These are phyloP conservation scores for Xestia sexstrigata DNA, from an alignment of 2,888 invertebrate species.

Conservation along the genomic window DNA sequence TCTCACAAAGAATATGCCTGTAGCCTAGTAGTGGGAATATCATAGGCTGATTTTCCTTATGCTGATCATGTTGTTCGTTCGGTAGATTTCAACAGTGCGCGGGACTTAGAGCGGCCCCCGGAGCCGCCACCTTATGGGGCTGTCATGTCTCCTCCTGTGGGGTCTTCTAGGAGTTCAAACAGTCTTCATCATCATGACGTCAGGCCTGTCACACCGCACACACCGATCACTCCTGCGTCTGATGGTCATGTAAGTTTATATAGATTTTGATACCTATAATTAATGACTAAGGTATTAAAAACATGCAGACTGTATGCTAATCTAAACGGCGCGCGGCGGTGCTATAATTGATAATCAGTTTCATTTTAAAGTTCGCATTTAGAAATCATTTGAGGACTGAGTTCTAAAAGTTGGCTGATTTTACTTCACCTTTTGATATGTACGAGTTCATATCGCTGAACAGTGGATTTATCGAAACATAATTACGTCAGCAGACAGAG, in stretches of 20 bases:
- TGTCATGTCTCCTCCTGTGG: constrained; percentile 83
- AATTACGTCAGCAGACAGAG: not conserved
- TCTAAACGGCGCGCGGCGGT: not conserved
- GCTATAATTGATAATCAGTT: not conserved
- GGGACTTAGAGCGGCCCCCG: constrained; percentile 83
- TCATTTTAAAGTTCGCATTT: not conserved
- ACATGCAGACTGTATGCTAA: not conserved
- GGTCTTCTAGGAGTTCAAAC: constrained; percentile 81
- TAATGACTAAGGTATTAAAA: not conserved
- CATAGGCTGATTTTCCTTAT: not conserved
- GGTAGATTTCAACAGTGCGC: constrained; percentile 83
- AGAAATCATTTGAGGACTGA: not conserved
- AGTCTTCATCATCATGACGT: constrained; percentile 83
- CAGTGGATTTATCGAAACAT: not conserved
- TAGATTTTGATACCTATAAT: not conserved
- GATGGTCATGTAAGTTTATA: constrained; percentile 82
- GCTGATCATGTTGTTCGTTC: constrained; percentile 26
- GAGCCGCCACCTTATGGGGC: constrained; percentile 86
- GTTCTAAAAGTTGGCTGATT: not conserved
- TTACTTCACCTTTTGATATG: not conserved
- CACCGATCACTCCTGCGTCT: constrained; percentile 84
- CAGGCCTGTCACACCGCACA: constrained; percentile 82
- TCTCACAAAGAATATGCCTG: not conserved
- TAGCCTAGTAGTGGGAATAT: not conserved
- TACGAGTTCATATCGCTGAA: not conserved